Evolutionary conservation across 2,113 vertebrate genomes (phyloP).

Genomic region (Rallus limicola): DNA sequence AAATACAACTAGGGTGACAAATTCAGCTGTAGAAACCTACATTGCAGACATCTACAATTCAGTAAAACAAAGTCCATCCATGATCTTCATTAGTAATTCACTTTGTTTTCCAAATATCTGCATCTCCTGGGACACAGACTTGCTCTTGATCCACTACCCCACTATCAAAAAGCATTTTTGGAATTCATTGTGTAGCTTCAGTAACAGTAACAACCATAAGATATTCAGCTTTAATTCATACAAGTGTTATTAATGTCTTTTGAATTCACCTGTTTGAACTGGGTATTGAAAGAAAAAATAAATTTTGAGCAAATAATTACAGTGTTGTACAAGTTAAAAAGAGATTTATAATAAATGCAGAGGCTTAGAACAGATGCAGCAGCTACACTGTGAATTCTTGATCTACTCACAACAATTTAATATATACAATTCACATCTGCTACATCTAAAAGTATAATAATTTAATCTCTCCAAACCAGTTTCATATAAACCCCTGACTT

Average conservation of each 20-base stretch:
- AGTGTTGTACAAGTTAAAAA: neutral
- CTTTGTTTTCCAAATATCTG: neutral
- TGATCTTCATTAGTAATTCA: neutral
- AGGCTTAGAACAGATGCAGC: neutral
- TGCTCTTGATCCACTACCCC: neutral
- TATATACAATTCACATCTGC: neutral
- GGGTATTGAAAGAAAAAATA: neutral
- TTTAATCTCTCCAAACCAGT: neutral
- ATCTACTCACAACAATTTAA: neutral
- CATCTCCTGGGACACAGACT: neutral
- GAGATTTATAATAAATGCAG: neutral
- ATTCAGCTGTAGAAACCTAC: neutral
- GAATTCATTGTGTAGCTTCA: neutral
- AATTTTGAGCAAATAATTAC: neutral
- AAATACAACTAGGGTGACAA: neutral
- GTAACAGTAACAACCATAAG: neutral
- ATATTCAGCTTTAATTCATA: neutral
- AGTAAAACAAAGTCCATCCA: neutral
- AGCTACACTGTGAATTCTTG: neutral
- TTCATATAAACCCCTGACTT: neutral
- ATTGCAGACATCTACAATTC: neutral
- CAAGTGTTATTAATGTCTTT: neutral
- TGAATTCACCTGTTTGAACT: neutral
- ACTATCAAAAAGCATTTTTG: neutral
- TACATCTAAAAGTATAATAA: neutral